phyloP scores from a whole-genome alignment of 2,797 vertebrate species.

The Astyanax mexicanus region DNA sequence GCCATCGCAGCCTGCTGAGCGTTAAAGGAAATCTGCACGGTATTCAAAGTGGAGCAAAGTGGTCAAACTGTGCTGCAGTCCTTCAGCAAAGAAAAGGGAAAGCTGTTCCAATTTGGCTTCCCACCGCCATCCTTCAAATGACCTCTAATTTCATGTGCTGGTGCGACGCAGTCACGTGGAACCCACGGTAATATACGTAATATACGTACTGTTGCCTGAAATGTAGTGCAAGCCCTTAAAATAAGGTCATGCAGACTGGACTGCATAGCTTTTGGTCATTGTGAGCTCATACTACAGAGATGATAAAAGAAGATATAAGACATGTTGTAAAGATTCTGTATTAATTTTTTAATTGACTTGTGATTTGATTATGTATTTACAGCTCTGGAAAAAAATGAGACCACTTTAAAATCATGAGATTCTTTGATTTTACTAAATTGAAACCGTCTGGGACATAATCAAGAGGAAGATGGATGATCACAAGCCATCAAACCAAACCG shows the following conservation, averaged over 20 bases:
- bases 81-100: not conserved
- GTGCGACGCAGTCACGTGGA: not conserved
- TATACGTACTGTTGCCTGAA: not conserved
- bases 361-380: too few species aligned
- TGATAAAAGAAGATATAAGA: not conserved
- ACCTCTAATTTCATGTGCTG: not conserved
- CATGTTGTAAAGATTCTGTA: not conserved
- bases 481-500: too few species aligned
- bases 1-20: not conserved
- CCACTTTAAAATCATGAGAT: too few species aligned
- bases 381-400: too few species aligned
- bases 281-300: not conserved
- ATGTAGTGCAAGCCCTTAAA: not conserved
- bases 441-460: too few species aligned
- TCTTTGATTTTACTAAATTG: too few species aligned
- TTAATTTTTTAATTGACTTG: too few species aligned
- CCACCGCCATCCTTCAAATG: not conserved
- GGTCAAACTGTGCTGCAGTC: not conserved
- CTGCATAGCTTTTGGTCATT: not conserved
- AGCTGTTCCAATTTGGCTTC: not conserved
- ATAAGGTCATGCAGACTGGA: not conserved
- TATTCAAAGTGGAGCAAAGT: not conserved
- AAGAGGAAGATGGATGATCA: too few species aligned
- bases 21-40: constrained; percentile 4
- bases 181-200: not conserved